These are phyloP conservation scores for Drosophila paulistorum DNA, from an alignment of 1,140 invertebrate genomes.

Conservation along the genomic window DNA sequence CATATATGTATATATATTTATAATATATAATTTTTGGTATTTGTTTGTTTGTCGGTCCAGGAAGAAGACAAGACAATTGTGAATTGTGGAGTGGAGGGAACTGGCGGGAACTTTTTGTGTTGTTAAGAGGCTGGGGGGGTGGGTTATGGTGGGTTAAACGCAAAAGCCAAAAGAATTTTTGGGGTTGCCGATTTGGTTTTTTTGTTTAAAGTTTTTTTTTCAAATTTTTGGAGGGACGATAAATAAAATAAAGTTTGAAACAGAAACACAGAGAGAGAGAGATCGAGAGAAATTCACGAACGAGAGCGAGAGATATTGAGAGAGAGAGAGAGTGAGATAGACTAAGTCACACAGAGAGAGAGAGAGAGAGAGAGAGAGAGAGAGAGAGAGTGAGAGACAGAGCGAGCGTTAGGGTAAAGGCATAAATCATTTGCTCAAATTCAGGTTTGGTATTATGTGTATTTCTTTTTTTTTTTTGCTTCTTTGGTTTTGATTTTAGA, in stretches of 20 bases:
- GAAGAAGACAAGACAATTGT: conserved; percentile 4
- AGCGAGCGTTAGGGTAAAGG: conserved; percentile 17
- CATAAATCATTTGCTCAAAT: conserved; percentile 66
- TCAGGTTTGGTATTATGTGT: conserved; percentile 68
- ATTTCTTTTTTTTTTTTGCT: conserved; percentile 26
- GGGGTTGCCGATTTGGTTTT: neutral
- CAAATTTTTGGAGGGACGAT: neutral
- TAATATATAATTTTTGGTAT: neutral
- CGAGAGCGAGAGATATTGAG: neutral
- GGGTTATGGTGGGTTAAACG: neutral
- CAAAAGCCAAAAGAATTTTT: conserved; percentile 6
- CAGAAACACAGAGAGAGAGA: conserved; percentile 8
- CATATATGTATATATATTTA: neutral
- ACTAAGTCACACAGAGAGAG: conserved; percentile 41
- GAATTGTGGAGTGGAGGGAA: neutral
- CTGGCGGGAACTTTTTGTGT: neutral
- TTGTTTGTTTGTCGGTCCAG: conserved; percentile 10
- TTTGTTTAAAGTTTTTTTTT: neutral
- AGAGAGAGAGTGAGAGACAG: conserved; percentile 28
- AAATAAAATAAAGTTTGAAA: conserved; percentile 35
- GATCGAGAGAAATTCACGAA: too few relatives aligned
- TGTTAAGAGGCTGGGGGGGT: neutral
- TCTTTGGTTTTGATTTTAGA: conserved; percentile 31
- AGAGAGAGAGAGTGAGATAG: conserved; percentile 33
- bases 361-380: conserved; percentile 28